phyloP scores from a whole-genome alignment of 2,888 invertebrate genomes.

The Orchestes rusci region DNA sequence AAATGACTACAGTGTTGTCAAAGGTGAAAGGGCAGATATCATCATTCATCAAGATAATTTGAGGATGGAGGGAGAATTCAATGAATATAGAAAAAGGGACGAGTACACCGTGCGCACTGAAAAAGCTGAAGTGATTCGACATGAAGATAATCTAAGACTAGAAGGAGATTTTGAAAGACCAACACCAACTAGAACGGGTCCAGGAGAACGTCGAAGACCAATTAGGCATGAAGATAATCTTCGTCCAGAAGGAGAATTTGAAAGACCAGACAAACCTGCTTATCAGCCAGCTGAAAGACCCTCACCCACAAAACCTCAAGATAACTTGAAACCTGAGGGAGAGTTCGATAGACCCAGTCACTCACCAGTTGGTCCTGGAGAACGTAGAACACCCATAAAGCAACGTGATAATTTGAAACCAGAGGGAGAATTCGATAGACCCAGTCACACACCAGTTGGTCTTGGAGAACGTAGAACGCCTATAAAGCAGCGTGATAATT shows the following conservation, averaged over 20 bases:
- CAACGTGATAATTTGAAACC: conserved; percentile 42
- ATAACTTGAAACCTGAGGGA: conserved; percentile 41
- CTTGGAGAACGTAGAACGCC: conserved; percentile 44
- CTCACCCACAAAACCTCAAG: conserved; percentile 41
- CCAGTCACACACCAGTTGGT: conserved; percentile 39
- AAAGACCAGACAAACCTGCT: conserved; percentile 40
- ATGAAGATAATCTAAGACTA: conserved; percentile 50
- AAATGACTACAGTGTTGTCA: conserved; percentile 50
- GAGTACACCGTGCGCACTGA: conserved; percentile 54
- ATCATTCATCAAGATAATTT: conserved; percentile 60
- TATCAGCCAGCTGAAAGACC: conserved; percentile 43
- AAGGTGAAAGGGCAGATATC: conserved; percentile 56
- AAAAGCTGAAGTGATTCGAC: conserved; percentile 49
- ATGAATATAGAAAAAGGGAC: conserved; percentile 46
- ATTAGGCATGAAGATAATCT: conserved; percentile 41
- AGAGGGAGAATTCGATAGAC: conserved; percentile 50
- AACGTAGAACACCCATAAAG: conserved; percentile 39
- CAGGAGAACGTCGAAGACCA: conserved; percentile 40
- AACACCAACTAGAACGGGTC: conserved; percentile 34
- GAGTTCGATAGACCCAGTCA: conserved; percentile 50
- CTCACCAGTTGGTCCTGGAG: conserved; percentile 43
- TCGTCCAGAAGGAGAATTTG: conserved; percentile 48
- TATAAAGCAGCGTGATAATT: conserved; percentile 41
- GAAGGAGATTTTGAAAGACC: conserved; percentile 49
- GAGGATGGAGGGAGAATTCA: conserved; percentile 60